Evolutionary conservation across 2,797 vertebrate genomes (phyloP).

Genomic region (Anabacerthia variegaticeps): DNA sequence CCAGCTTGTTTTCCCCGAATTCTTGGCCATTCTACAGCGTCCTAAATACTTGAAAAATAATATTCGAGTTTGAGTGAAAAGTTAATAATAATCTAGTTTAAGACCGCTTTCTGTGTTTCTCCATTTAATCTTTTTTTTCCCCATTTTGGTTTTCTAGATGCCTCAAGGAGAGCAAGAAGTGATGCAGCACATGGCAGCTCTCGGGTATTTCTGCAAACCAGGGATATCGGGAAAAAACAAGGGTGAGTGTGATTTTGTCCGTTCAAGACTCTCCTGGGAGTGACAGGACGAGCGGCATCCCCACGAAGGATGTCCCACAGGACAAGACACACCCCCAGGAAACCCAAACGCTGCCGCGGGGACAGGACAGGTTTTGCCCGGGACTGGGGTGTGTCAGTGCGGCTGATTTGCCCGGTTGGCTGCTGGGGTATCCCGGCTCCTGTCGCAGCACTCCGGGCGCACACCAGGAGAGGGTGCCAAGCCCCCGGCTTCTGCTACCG

Average conservation of each 20-base stretch:
- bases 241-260: not conserved
- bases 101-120: not conserved
- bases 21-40: not conserved
- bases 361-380: not conserved
- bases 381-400: rapidly evolving
- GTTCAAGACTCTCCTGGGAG: not conserved
- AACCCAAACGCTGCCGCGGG: not conserved
- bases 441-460: not conserved
- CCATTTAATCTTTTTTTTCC: rapidly evolving
- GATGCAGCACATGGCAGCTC: not conserved
- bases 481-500: not conserved
- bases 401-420: rapidly evolving
- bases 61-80: not conserved
- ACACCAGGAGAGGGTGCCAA: constrained; percentile 54
- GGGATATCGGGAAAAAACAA: rapidly evolving
- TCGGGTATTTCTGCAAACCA: not conserved
- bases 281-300: not conserved
- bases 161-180: not conserved
- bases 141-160: not conserved
- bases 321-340: rapidly evolving
- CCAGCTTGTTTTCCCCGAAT: not conserved
- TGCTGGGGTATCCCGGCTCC: not conserved
- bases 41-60: not conserved
- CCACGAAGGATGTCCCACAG: not conserved
- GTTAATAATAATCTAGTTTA: not conserved